Evolutionary conservation across 2,888 invertebrate species (phyloP).

Genomic region (Zootermopsis nevadensis): DNA sequence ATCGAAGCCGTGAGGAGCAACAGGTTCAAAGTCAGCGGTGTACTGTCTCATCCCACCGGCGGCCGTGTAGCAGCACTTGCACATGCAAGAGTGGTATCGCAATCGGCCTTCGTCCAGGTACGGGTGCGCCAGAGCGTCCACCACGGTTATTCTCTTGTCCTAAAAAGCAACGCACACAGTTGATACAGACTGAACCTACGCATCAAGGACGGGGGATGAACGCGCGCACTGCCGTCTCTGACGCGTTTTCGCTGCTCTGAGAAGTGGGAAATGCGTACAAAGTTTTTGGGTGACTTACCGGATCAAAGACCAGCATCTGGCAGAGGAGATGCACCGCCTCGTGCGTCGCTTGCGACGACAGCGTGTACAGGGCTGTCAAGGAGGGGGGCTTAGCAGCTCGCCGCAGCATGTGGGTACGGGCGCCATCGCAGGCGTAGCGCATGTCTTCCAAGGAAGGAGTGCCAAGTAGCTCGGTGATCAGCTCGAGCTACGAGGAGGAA

Average conservation of each 20-base stretch:
- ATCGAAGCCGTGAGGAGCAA: conserved; percentile 91
- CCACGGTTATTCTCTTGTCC: conserved; percentile 94
- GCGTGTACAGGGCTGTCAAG: conserved; percentile 89
- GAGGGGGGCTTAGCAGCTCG: conserved; percentile 90
- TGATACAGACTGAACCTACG: too few species aligned
- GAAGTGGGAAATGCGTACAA: too few species aligned
- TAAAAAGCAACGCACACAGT: conserved; percentile 59
- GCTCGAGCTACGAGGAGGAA: conserved; percentile 78
- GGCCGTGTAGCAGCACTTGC: conserved; percentile 94
- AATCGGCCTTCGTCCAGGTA: conserved; percentile 98
- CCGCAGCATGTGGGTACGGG: conserved; percentile 89
- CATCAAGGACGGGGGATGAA: too few species aligned
- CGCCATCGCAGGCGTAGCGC: conserved; percentile 96
- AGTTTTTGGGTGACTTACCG: conserved; percentile 71
- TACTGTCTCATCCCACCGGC: conserved; percentile 84
- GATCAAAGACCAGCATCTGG: conserved; percentile 98
- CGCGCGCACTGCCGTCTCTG: too few species aligned
- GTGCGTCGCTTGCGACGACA: conserved; percentile 93
- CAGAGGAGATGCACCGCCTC: conserved; percentile 97
- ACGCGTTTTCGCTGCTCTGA: too few species aligned
- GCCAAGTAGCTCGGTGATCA: conserved; percentile 97
- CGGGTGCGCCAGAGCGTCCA: conserved; percentile 95
- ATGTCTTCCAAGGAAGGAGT: conserved; percentile 96
- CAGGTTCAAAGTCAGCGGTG: conserved; percentile 91
- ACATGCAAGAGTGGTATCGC: conserved; percentile 99